Conservation (phyloP, 2,797 vertebrate species). For the Threskiornis aethiopicus region DNA sequence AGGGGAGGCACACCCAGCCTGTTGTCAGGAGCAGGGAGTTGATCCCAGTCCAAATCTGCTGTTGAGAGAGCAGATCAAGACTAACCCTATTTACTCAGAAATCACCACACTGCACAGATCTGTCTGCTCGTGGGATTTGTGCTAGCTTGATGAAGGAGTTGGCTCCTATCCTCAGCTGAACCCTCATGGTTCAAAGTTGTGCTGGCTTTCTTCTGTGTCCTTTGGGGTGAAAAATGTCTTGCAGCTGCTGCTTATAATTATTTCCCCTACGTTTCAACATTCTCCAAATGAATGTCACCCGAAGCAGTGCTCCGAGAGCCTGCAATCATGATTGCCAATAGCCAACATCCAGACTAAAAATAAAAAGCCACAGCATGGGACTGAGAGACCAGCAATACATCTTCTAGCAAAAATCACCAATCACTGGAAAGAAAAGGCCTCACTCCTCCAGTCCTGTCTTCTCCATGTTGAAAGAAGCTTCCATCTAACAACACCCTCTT, state of each 20-base stretch:
- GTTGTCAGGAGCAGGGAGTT: not conserved
- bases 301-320: constrained; percentile 11
- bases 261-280: constrained; percentile 58
- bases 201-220: constrained; percentile 30
- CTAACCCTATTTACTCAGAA: not conserved
- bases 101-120: not conserved
- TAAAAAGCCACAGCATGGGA: constrained; percentile 25
- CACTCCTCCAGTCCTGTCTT: not conserved
- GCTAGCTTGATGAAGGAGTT: constrained; percentile 37
- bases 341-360: constrained; percentile 49
- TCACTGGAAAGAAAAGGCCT: not conserved
- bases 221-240: constrained; percentile 61
- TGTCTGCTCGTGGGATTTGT: constrained; percentile 29
- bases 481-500: not conserved
- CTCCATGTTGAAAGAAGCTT: not conserved
- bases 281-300: constrained; percentile 44
- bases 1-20: not conserved
- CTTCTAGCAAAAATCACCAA: not conserved
- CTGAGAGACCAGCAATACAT: not conserved
- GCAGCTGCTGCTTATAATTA: constrained; percentile 52
- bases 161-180: constrained; percentile 47
- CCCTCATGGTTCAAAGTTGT: constrained; percentile 11
- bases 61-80: constrained; percentile 32
- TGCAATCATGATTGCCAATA: constrained; percentile 29
- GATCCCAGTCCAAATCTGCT: not conserved